Percentiles rank a stretch among this genome's conserved stretches.
Conservation (phyloP, 30 jellyfish, hydroid and myxozoan species). For the Chironex yamaguchii region DNA sequence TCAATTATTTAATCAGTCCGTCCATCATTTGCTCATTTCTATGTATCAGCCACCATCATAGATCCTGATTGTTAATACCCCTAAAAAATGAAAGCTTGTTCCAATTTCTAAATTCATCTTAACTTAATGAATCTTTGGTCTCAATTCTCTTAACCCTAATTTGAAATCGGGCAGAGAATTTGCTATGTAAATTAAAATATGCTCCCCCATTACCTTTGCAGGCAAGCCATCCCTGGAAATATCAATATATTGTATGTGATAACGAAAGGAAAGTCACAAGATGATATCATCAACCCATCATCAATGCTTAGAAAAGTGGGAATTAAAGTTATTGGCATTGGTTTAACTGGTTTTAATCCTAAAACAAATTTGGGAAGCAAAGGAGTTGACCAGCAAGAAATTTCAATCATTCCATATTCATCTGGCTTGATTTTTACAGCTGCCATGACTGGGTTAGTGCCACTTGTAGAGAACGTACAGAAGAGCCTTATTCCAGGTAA, state of each 20-base stretch:
- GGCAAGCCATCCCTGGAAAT: constrained; percentile 77
- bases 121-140: too few relatives aligned
- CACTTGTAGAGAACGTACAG: constrained; percentile 7
- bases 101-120: too few relatives aligned
- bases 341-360: constrained; percentile 78
- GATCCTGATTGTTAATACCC: too few relatives aligned
- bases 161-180: neutral
- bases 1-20: too few relatives aligned
- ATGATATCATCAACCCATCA: constrained; percentile 73
- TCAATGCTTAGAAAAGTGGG: constrained; percentile 39
- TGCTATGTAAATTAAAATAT: neutral
- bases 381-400: constrained; percentile 66
- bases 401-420: constrained; percentile 69
- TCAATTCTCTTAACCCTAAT: neutral
- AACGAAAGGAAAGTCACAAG: constrained; percentile 67
- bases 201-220: too few relatives aligned
- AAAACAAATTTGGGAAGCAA: constrained; percentile 53
- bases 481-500: neutral
- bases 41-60: too few relatives aligned
- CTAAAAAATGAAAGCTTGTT: too few relatives aligned
- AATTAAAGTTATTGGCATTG: constrained; percentile 63
- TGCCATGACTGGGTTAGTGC: constrained; percentile 49
- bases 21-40: too few relatives aligned
- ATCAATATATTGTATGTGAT: constrained; percentile 55
- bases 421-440: constrained; percentile 56